Evolutionary conservation across 2,888 invertebrate species (phyloP).

Genomic region (Netelia fuscicornis): DNA sequence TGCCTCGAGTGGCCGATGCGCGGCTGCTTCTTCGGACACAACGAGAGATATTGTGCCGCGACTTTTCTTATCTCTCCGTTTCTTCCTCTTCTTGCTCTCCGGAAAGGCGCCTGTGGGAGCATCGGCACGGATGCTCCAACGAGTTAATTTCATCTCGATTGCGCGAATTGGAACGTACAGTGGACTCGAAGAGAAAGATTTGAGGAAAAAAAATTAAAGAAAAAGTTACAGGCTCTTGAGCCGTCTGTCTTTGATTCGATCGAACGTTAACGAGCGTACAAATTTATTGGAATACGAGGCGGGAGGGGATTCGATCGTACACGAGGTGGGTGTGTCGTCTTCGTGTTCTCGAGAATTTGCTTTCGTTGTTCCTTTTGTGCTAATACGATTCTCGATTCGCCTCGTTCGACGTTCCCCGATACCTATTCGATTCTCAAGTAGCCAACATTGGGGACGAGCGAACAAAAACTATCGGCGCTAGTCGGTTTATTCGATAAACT

Average conservation of each 20-base stretch:
- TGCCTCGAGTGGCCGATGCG: not conserved
- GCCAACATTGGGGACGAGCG: not conserved
- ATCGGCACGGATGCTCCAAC: constrained; percentile 28
- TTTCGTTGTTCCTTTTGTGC: not conserved
- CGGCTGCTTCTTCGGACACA: not conserved
- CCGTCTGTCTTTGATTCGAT: not conserved
- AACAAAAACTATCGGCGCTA: not conserved
- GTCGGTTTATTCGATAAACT: too few relatives aligned
- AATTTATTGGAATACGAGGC: not conserved
- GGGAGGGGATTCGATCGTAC: not conserved
- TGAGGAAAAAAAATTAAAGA: not conserved
- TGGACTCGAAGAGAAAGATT: constrained; percentile 27
- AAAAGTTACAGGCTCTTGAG: not conserved
- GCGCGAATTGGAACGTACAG: constrained; percentile 58
- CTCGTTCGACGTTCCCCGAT: not conserved
- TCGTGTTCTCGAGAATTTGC: not conserved
- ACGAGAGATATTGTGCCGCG: not conserved
- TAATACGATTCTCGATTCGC: not conserved
- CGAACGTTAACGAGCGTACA: not conserved
- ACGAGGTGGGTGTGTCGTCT: not conserved
- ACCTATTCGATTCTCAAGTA: not conserved
- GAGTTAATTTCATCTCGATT: constrained; percentile 69
- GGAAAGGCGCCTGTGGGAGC: not conserved
- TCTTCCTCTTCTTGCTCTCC: not conserved
- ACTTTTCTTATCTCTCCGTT: not conserved